These are phyloP conservation scores for Andrena chrysosceles DNA, from an alignment of 2,888 invertebrate species.

Conservation along the genomic window DNA sequence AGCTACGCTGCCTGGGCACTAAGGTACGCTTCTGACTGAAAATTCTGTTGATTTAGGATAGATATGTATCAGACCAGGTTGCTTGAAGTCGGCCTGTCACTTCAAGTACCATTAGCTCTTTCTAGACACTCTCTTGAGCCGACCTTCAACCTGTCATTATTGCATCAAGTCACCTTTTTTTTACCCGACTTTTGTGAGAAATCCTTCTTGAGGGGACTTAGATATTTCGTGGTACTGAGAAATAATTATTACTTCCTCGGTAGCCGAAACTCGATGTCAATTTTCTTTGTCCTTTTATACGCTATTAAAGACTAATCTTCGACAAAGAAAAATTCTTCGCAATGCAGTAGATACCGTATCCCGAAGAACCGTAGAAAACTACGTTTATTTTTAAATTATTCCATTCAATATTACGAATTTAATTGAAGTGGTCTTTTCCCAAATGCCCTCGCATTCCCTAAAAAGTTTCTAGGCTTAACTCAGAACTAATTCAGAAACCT, in stretches of 20 bases:
- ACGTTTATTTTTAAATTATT: too few relatives aligned
- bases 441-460: too few relatives aligned
- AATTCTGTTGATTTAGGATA: conserved; percentile 84
- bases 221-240: not conserved
- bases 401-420: too few relatives aligned
- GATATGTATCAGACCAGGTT: conserved; percentile 82
- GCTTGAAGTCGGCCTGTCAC: conserved; percentile 82
- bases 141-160: conserved; percentile 82
- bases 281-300: not conserved
- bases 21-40: conserved; percentile 60
- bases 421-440: too few relatives aligned
- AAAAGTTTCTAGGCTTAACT: too few relatives aligned
- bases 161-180: conserved; percentile 70
- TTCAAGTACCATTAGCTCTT: conserved; percentile 83
- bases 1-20: conserved; percentile 41
- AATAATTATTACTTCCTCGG: conserved; percentile 3
- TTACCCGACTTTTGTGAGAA: conserved; percentile 42
- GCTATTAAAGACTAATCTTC: not conserved
- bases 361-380: too few relatives aligned
- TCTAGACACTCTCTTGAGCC: conserved; percentile 75
- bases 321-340: not conserved
- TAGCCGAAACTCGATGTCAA: not conserved
- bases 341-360: too few relatives aligned
- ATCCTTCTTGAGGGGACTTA: conserved; percentile 25
- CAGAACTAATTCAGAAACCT: too few relatives aligned